Evolutionary conservation across 2,797 vertebrate species (phyloP).

Genomic region (Mormyrus hasselquistii): DNA sequence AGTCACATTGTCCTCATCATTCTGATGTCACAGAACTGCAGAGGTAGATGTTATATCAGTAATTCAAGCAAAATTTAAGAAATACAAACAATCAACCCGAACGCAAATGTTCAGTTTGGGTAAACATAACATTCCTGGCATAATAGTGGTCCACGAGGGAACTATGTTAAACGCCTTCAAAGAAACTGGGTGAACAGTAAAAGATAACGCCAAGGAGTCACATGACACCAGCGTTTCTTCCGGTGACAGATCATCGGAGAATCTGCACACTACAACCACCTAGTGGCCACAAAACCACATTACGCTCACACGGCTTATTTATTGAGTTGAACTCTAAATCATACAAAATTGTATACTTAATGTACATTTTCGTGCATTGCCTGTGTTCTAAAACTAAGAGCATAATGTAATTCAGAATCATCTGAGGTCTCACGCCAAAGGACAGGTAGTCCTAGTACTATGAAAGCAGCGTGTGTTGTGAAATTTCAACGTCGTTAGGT

Average conservation of each 20-base stretch:
- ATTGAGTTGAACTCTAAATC: neutral
- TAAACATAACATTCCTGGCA: neutral
- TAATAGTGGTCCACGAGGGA: neutral
- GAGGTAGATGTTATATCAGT: neutral
- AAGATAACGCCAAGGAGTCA: neutral
- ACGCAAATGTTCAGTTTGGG: neutral
- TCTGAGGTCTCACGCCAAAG: neutral
- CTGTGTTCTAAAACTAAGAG: neutral
- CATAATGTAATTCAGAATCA: neutral
- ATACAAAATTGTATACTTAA: neutral
- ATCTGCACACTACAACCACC: neutral
- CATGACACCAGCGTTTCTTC: neutral
- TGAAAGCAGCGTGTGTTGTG: neutral
- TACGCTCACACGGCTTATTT: neutral
- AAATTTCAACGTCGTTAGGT: neutral
- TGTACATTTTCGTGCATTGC: neutral
- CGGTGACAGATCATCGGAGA: neutral
- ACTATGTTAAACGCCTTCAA: neutral
- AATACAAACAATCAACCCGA: neutral
- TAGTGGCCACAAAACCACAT: constrained; percentile 19
- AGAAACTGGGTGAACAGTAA: neutral
- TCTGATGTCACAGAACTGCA: neutral
- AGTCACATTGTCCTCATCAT: neutral
- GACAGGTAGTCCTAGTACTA: neutral
- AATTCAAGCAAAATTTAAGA: neutral